Percentiles rank a stretch among this genome's conserved stretches.
These are phyloP conservation scores for Macrobrachium nipponense DNA, from an alignment of 1,140 invertebrate species.

Conservation along the genomic window DNA sequence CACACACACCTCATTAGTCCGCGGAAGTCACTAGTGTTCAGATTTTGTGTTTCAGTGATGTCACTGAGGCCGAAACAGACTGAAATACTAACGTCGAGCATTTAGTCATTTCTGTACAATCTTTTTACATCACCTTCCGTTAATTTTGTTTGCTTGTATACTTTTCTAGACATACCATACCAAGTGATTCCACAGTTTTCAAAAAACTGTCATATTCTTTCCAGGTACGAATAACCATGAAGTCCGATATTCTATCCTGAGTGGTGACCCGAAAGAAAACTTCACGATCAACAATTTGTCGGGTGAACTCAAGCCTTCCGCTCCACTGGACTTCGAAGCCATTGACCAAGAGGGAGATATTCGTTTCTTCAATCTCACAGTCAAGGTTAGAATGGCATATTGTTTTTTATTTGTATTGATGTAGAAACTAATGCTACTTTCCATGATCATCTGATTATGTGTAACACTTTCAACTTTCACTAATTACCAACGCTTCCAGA, in stretches of 20 bases:
- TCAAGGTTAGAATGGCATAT: slow-evolving; percentile 69
- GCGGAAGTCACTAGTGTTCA: too few species aligned
- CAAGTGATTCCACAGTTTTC: too few species aligned
- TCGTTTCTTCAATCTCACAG: slow-evolving; percentile 79
- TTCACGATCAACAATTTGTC: slow-evolving; percentile 83
- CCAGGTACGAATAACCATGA: slow-evolving; percentile 86
- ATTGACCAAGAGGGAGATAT: slow-evolving; percentile 74
- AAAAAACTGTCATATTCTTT: too few species aligned
- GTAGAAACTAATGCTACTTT: not conserved
- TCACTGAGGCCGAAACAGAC: too few species aligned
- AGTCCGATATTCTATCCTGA: slow-evolving; percentile 83
- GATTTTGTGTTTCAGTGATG: too few species aligned
- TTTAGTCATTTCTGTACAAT: too few species aligned
- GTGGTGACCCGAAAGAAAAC: slow-evolving; percentile 79
- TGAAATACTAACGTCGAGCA: not conserved
- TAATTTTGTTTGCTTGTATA: too few species aligned
- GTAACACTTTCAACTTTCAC: too few species aligned
- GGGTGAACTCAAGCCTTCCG: slow-evolving; percentile 78
- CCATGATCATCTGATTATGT: too few species aligned
- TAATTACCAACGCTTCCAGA: too few species aligned
- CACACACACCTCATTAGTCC: too few species aligned
- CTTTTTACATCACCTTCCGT: not conserved
- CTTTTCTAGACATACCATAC: too few species aligned
- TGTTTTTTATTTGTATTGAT: not conserved
- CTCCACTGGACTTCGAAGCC: slow-evolving; percentile 83